Conservation (phyloP, 2,113 vertebrate genomes). For the Nestor notabilis region DNA sequence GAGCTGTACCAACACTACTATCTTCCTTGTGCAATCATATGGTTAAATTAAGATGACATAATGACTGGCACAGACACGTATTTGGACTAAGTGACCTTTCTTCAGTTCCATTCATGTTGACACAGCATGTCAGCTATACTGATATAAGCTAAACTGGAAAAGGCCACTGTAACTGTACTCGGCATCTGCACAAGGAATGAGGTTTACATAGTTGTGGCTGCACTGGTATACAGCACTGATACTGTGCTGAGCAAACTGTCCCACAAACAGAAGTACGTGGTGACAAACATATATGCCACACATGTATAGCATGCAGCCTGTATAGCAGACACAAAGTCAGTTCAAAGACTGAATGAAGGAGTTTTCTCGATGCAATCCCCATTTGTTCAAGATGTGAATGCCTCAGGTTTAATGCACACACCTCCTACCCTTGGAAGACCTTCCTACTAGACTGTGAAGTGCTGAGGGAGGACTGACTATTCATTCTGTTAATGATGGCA, state of each 20-base stretch:
- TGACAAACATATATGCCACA: background rate
- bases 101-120: background rate
- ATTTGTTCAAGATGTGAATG: background rate
- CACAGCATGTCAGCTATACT: background rate
- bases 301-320: fast-evolving
- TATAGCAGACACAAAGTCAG: background rate
- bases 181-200: background rate
- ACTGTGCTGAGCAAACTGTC: background rate
- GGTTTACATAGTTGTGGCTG: background rate
- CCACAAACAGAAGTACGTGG: background rate
- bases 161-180: background rate
- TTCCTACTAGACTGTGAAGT: background rate
- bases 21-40: background rate
- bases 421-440: background rate
- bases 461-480: background rate
- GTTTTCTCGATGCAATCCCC: background rate
- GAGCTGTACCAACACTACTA: background rate
- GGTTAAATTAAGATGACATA: background rate
- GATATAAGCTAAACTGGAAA: background rate
- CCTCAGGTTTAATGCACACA: background rate
- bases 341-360: background rate
- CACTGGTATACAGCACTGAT: background rate
- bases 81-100: background rate
- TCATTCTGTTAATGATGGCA: background rate
- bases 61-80: background rate